These are phyloP conservation scores for Trichomycterus rosablanca DNA, from an alignment of 2,113 vertebrate species.

Conservation along the genomic window DNA sequence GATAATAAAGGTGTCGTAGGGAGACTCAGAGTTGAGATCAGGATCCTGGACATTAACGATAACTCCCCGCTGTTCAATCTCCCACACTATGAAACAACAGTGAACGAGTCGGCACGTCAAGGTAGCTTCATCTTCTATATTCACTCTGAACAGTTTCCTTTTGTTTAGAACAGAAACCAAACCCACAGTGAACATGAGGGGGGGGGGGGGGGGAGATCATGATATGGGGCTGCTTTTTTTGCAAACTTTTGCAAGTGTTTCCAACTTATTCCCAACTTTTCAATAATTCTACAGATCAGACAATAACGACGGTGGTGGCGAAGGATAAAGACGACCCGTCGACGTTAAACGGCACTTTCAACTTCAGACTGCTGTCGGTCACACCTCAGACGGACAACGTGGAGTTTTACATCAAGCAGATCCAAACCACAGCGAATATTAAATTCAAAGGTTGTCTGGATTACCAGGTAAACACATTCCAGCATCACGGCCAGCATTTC, in stretches of 20 bases:
- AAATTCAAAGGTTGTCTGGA: constrained; percentile 65
- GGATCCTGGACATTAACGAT: constrained; percentile 40
- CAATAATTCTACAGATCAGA: constrained; percentile 4
- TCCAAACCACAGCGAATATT: not conserved
- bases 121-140: constrained; percentile 13
- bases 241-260: too few relatives aligned
- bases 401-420: constrained; percentile 53
- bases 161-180: not conserved
- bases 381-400: constrained; percentile 43
- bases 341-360: constrained; percentile 39
- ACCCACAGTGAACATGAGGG: not conserved
- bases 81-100: not conserved
- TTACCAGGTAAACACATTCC: constrained; percentile 53
- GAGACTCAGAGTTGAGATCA: constrained; percentile 37
- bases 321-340: constrained; percentile 3
- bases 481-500: too few relatives aligned
- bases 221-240: too few relatives aligned
- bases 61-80: constrained; percentile 23
- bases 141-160: too few relatives aligned
- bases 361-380: constrained; percentile 50
- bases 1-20: constrained; percentile 7
- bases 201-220: too few relatives aligned
- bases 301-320: constrained; percentile 7
- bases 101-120: constrained; percentile 31
- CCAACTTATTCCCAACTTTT: too few relatives aligned